Conservation (phyloP, 2,797 vertebrate genomes). For the Euthynnus affinis region DNA sequence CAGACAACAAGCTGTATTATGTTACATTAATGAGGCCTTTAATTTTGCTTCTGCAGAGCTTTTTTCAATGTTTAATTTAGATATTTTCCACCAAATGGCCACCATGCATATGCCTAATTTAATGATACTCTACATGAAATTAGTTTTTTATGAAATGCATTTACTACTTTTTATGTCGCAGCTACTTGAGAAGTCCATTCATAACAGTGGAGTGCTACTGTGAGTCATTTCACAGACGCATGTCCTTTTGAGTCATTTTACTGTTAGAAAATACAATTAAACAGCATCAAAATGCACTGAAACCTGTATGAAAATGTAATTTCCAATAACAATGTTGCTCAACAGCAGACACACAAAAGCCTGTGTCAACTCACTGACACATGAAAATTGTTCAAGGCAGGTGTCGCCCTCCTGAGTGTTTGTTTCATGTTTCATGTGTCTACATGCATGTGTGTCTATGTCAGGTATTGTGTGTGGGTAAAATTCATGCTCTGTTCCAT, state of each 20-base stretch:
- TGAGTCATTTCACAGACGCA: conserved; percentile 9
- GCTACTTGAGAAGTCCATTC: background rate
- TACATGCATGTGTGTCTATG: background rate
- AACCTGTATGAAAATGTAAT: background rate
- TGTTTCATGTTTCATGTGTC: background rate
- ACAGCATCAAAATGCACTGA: background rate
- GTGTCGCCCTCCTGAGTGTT: background rate
- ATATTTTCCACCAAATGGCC: background rate
- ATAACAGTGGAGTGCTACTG: background rate
- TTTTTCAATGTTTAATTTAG: background rate
- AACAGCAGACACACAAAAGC: background rate
- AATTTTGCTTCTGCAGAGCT: conserved; percentile 6
- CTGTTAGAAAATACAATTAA: background rate
- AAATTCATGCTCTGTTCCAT: background rate
- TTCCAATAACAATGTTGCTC: background rate
- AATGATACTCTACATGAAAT: background rate
- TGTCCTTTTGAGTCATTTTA: background rate
- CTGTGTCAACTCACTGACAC: background rate
- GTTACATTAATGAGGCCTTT: background rate
- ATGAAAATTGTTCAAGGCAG: background rate
- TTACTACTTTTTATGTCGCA: background rate
- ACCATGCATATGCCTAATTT: background rate
- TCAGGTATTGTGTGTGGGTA: background rate
- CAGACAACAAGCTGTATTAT: background rate
- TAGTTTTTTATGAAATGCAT: background rate